Evolutionary conservation across 2,888 invertebrate species (phyloP).

Genomic region (Yponomeuta malinellus): DNA sequence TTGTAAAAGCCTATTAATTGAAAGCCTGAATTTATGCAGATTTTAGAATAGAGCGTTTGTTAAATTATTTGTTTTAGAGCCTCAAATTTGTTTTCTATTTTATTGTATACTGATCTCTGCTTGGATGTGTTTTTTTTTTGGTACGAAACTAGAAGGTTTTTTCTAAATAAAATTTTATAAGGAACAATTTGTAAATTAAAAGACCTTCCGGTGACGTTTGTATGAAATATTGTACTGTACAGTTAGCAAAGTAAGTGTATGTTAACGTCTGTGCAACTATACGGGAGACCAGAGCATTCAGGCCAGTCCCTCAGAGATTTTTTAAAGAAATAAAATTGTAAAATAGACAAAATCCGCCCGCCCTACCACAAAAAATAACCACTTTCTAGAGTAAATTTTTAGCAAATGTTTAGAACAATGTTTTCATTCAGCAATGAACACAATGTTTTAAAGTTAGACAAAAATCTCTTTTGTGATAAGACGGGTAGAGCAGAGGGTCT

Average conservation of each 20-base stretch:
- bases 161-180: constrained; percentile 2
- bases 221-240: constrained; percentile 32
- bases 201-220: constrained; percentile 7
- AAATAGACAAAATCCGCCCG: too few species aligned
- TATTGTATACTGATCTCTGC: constrained; percentile 14
- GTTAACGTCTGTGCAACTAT: constrained; percentile 35
- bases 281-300: constrained; percentile 31
- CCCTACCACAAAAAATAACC: too few species aligned
- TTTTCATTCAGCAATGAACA: too few species aligned
- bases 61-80: neutral
- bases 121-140: neutral
- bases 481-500: too few species aligned
- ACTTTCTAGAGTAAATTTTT: too few species aligned
- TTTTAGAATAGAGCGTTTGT: neutral
- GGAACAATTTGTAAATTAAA: constrained; percentile 2
- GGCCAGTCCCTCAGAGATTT: neutral
- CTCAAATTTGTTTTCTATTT: neutral
- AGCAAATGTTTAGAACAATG: too few species aligned
- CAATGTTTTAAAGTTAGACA: too few species aligned
- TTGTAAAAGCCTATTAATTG: neutral
- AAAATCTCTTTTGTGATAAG: too few species aligned
- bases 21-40: neutral
- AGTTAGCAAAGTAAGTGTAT: constrained; percentile 35
- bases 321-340: too few species aligned
- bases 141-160: neutral